These are phyloP conservation scores for Dioctria rufipes DNA, from an alignment of 2,888 invertebrate species.

Conservation along the genomic window DNA sequence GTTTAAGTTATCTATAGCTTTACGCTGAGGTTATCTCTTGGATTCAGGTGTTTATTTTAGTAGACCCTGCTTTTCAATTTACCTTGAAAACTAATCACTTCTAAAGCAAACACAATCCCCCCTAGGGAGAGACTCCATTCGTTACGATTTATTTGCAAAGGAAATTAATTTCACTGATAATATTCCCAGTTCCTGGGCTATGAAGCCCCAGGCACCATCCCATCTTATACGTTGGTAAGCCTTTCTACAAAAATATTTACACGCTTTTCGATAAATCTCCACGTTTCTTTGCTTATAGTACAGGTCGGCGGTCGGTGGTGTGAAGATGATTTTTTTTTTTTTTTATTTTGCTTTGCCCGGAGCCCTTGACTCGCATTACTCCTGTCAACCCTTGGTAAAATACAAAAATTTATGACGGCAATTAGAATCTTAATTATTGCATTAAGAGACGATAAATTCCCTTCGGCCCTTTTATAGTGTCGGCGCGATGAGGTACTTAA, in stretches of 20 bases:
- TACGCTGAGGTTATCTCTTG: too few species aligned
- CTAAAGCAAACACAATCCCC: slow-evolving; percentile 14
- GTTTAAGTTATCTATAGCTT: not conserved
- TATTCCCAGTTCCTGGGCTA: not conserved
- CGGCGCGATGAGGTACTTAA: slow-evolving; percentile 18
- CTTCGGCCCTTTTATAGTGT: not conserved
- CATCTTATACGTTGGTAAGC: not conserved
- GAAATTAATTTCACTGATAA: slow-evolving; percentile 27
- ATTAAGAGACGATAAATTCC: slow-evolving; percentile 51
- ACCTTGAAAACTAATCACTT: slow-evolving; percentile 13
- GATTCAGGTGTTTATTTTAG: too few species aligned
- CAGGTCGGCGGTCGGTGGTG: not conserved
- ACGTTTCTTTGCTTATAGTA: not conserved
- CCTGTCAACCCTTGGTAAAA: slow-evolving; percentile 51
- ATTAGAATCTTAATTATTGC: slow-evolving; percentile 55
- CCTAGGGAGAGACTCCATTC: slow-evolving; percentile 18
- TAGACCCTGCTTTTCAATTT: not conserved
- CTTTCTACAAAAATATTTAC: slow-evolving; percentile 45
- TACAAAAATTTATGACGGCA: slow-evolving; percentile 53
- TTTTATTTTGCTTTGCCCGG: not conserved
- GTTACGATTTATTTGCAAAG: slow-evolving; percentile 43
- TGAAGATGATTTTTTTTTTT: slow-evolving; percentile 19
- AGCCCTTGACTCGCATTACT: slow-evolving; percentile 39
- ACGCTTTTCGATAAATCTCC: slow-evolving; percentile 34
- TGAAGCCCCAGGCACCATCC: not conserved